Percentiles rank a stretch among this genome's conserved stretches.
Evolutionary conservation across 1,140 invertebrate genomes (phyloP).

Genomic region (Drosophila tsacasi): DNA sequence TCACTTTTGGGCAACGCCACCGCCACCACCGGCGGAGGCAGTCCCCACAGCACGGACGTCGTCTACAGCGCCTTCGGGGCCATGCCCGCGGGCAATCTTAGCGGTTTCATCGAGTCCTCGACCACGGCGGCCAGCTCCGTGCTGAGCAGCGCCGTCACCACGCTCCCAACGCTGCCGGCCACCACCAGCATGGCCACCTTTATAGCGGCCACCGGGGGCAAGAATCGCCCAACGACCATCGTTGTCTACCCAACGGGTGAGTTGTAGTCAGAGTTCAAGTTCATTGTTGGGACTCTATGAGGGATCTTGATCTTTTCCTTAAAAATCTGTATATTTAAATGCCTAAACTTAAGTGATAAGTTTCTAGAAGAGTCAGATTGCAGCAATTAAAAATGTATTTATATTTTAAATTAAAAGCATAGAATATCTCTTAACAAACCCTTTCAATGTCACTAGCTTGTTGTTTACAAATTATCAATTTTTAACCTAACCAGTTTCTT

Average conservation of each 20-base stretch:
- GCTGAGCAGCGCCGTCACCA: constrained; percentile 48
- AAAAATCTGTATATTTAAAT: background rate
- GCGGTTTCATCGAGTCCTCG: constrained; percentile 73
- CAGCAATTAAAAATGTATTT: background rate
- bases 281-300: background rate
- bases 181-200: constrained; percentile 56
- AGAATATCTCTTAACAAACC: background rate
- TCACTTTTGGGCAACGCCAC: constrained; percentile 20
- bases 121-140: constrained; percentile 61
- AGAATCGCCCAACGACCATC: constrained; percentile 79
- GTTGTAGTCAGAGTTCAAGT: background rate
- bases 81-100: constrained; percentile 41
- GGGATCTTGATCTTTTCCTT: no score
- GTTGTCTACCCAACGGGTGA: constrained; percentile 83
- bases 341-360: background rate
- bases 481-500: background rate
- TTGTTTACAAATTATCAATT: background rate
- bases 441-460: no score
- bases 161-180: constrained; percentile 40
- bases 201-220: constrained; percentile 69
- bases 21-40: constrained; percentile 3
- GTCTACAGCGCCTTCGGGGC: constrained; percentile 51
- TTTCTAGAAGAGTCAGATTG: background rate
- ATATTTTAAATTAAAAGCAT: background rate
- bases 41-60: constrained; percentile 1